Evolutionary conservation across 2,888 invertebrate genomes (phyloP).

Genomic region (Ormyrus nitidulus): DNA sequence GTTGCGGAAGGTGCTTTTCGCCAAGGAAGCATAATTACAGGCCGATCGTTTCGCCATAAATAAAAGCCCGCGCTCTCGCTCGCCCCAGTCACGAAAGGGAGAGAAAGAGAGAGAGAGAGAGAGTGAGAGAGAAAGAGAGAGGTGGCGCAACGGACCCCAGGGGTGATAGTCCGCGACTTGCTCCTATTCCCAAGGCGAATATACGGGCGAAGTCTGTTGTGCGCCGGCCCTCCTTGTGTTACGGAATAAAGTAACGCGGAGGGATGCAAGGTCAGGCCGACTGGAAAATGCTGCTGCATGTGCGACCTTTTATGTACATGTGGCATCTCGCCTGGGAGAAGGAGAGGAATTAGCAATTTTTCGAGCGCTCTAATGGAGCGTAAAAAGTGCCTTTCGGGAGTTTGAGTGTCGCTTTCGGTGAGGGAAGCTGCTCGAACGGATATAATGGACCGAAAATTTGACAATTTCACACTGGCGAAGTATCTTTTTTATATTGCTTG

Average conservation of each 20-base stretch:
- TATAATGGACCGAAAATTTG: no score
- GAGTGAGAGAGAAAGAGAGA: constrained; percentile 10
- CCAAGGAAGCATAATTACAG: constrained; percentile 71
- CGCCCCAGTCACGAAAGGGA: constrained; percentile 37
- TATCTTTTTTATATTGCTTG: no score
- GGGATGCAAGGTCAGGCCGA: constrained; percentile 46
- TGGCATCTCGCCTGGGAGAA: not conserved
- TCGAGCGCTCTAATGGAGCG: constrained; percentile 43
- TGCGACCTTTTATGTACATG: constrained; percentile 13
- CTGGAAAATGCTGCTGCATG: constrained; percentile 29
- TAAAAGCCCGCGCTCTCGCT: constrained; percentile 60
- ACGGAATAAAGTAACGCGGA: constrained; percentile 36
- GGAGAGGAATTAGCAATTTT: constrained; percentile 31
- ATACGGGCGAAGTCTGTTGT: not conserved
- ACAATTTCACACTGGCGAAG: no score
- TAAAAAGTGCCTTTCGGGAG: constrained; percentile 51
- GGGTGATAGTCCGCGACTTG: constrained; percentile 42
- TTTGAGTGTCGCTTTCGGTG: not conserved
- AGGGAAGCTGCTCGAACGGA: no score
- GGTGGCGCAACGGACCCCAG: constrained; percentile 43
- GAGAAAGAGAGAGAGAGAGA: constrained; percentile 23
- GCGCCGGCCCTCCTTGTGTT: constrained; percentile 9
- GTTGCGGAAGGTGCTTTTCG: constrained; percentile 66
- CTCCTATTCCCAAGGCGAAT: constrained; percentile 51
- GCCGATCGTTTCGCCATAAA: constrained; percentile 71